A percentile compares a stretch with the other conserved stretches of the same genome.
phyloP scores from a whole-genome alignment of 2,888 invertebrate genomes.

The Penaeus monodon region DNA sequence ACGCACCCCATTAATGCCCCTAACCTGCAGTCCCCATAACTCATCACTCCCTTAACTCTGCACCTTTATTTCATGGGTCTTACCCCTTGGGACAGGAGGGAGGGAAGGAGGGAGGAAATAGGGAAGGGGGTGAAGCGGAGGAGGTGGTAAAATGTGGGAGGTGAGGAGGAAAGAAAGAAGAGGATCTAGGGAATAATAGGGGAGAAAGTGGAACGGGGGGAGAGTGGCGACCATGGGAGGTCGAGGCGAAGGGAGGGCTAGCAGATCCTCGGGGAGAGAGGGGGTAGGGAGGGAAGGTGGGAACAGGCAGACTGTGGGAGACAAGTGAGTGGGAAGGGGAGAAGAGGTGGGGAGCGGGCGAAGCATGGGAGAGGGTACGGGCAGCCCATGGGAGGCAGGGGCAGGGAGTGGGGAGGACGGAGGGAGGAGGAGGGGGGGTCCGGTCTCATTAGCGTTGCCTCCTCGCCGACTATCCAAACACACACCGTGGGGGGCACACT shows the following conservation, averaged over 20 bases:
- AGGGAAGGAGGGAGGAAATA: too few species aligned
- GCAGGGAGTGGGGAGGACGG: conserved; percentile 3
- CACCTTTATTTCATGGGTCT: too few species aligned
- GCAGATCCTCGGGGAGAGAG: background rate
- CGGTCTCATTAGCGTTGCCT: conserved; percentile 51
- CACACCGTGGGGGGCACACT: conserved; percentile 60
- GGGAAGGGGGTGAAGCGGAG: background rate
- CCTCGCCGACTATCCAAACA: conserved; percentile 62
- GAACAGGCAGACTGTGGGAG: background rate
- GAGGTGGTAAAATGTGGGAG: background rate
- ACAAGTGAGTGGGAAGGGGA: background rate
- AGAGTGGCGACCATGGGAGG: background rate
- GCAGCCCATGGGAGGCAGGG: background rate
- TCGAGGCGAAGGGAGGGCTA: background rate
- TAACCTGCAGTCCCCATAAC: too few species aligned
- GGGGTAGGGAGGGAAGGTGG: background rate
- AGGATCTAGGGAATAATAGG: too few species aligned
- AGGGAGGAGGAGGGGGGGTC: conserved; percentile 8
- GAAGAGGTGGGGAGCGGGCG: conserved; percentile 2
- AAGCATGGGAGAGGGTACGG: background rate
- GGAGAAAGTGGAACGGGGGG: too few species aligned
- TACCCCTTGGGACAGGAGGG: too few species aligned
- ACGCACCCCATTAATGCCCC: too few species aligned
- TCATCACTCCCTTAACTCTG: too few species aligned
- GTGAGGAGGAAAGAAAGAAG: too few species aligned